phyloP scores from a whole-genome alignment of 1,140 invertebrate species.

The Bombus affinis region DNA sequence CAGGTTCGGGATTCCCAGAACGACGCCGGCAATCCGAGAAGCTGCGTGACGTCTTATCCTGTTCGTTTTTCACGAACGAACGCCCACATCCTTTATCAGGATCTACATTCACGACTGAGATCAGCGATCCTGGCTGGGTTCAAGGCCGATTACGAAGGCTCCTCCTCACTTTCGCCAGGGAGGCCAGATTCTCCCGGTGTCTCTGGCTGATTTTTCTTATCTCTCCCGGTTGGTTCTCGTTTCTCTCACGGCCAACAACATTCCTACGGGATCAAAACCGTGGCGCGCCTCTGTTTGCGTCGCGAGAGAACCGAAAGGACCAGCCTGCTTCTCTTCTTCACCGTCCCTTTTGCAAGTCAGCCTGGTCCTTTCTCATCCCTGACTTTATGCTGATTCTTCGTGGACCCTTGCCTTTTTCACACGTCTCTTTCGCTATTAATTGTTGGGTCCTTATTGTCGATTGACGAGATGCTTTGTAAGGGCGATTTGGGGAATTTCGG shows the following conservation, averaged over 20 bases:
- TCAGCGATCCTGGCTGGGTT: slow-evolving; percentile 64
- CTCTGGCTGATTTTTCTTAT: slow-evolving; percentile 54
- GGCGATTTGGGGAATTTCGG: neutral
- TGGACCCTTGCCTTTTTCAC: neutral
- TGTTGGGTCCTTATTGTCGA: neutral
- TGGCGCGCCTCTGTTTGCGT: slow-evolving; percentile 48
- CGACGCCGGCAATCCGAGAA: neutral
- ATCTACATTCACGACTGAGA: slow-evolving; percentile 54
- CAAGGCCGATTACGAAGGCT: slow-evolving; percentile 60
- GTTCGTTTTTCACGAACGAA: slow-evolving; percentile 27
- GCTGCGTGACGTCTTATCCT: slow-evolving; percentile 5
- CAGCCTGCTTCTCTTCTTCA: neutral
- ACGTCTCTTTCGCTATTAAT: neutral
- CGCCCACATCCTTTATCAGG: slow-evolving; percentile 48
- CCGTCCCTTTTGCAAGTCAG: neutral
- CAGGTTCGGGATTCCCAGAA: slow-evolving; percentile 31
- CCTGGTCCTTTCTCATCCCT: neutral
- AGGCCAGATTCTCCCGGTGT: slow-evolving; percentile 37
- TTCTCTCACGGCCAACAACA: slow-evolving; percentile 70
- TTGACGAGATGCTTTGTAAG: neutral
- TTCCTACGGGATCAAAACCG: slow-evolving; percentile 66
- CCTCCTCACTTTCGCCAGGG: slow-evolving; percentile 54
- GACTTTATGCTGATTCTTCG: neutral
- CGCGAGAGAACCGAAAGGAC: slow-evolving; percentile 27
- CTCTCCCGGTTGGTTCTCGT: slow-evolving; percentile 35